Evolutionary conservation across 1,140 invertebrate genomes (phyloP).

Genomic region (Apis cerana): DNA sequence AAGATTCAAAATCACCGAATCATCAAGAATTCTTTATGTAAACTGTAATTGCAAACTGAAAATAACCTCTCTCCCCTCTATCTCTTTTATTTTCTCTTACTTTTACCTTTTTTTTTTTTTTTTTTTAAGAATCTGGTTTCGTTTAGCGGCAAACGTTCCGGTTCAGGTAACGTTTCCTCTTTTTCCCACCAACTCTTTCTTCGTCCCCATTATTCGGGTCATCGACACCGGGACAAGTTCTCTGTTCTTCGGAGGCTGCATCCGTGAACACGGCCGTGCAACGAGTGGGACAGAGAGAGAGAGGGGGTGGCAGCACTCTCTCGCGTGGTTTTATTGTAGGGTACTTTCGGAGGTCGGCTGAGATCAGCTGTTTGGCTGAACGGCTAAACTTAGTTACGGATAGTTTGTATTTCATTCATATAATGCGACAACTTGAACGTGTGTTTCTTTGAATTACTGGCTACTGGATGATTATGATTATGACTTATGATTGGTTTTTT

Average conservation of each 20-base stretch:
- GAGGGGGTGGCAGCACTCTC: not conserved
- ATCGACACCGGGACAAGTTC: conserved; percentile 42
- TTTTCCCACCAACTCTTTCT: conserved; percentile 1
- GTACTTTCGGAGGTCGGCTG: conserved; percentile 43
- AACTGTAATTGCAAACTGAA: too few relatives aligned
- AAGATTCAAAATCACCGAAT: too few relatives aligned
- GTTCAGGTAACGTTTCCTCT: conserved; percentile 13
- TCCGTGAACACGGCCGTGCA: conserved; percentile 18
- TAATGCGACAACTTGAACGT: conserved; percentile 32
- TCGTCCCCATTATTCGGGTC: conserved; percentile 47
- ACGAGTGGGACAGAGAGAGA: not conserved
- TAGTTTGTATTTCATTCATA: conserved; percentile 53
- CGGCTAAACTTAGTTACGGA: conserved; percentile 50
- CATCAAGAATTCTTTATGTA: too few relatives aligned
- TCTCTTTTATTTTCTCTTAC: not conserved
- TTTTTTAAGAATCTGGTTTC: conserved; percentile 10
- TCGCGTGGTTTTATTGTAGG: conserved; percentile 47
- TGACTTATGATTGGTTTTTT: too few relatives aligned
- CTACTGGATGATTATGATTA: not conserved
- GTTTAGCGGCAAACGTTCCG: not conserved
- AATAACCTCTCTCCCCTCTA: too few relatives aligned
- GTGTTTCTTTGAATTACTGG: conserved; percentile 17
- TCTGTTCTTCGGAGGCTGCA: conserved; percentile 24
- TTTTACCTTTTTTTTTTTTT: not conserved
- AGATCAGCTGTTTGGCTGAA: conserved; percentile 46